Base-by-base conservation (phyloP, 2,888 invertebrate genomes). In the Drosophila tanythrix region DNA sequence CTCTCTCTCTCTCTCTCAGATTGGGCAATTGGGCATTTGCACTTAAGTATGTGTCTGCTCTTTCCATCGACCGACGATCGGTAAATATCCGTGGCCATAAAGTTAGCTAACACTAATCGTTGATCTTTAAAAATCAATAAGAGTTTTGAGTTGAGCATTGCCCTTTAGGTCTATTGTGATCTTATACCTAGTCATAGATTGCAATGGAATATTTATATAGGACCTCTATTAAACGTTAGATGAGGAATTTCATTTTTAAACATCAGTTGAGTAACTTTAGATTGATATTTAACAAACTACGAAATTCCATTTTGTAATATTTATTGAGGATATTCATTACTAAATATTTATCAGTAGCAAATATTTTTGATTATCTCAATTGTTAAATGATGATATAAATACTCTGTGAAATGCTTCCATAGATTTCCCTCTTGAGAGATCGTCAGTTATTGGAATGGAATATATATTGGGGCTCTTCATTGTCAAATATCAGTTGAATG, bases 41-140 rank as follows among this genome's bases (percentile, higher is more conserved):
- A 76, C 68, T 86, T 80, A 65, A 68, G 65, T 59, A 68, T 64
- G 68, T 78, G 82, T 62, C 66, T 62, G 66, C 48, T 76, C 61
- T 65, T 65, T 62, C 50, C 59, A 58, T 27, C 56, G 60, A 76
- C 71, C 66, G 57, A 62, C 61, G 56, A 46, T 59, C 50, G 67
- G 59, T 81, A 70, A 75, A 69, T 75, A 69, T 76, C 76, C 38
- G 40, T 58, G 56, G 53, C 43, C 64, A 61, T 35, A 52, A 58
- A 48, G 52, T 64, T 48, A 35, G 36, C 43, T 15, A n/a, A 8
- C 65, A 43, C 43, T 48, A 40, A 48, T 58, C 46, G 7, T 18
- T 40, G 61, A 60, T 62, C 59, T 50, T 29, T 35, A 36, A 35
- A 35, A 29, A 55, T 29, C 25, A n/a, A 51, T 35, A 6, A 27